Percentiles rank a stretch among this genome's conserved stretches.
Conservation (phyloP, 2,113 vertebrate species). For the Gasterosteus aculeatus region DNA sequence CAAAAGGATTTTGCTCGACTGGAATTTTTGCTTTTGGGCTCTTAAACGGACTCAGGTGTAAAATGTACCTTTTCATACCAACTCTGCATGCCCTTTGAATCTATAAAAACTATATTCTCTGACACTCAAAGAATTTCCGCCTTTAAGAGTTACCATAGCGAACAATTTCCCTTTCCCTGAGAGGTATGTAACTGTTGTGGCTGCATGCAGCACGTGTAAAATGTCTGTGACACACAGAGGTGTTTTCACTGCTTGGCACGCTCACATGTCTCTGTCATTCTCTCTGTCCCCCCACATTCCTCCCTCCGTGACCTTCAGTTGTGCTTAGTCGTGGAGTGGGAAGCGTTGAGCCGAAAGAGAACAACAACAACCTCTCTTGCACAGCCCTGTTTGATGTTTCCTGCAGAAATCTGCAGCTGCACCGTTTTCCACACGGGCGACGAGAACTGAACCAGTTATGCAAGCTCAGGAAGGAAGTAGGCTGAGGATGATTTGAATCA, state of each 20-base stretch:
- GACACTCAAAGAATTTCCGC: not conserved
- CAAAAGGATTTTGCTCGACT: not conserved
- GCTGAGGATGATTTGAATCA: constrained; percentile 17
- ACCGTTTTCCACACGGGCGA: constrained; percentile 34
- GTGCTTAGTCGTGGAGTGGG: constrained; percentile 66
- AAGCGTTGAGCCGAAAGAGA: constrained; percentile 59
- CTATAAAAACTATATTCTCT: not conserved
- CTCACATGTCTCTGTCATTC: constrained; percentile 66
- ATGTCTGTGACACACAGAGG: constrained; percentile 70
- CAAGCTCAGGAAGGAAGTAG: constrained; percentile 23
- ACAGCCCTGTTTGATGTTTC: constrained; percentile 65
- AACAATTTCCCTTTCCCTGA: constrained; percentile 25
- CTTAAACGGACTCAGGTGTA: constrained; percentile 7
- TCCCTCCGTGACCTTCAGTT: constrained; percentile 68
- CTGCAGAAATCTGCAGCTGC: constrained; percentile 56
- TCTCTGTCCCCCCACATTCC: constrained; percentile 57
- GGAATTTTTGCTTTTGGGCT: not conserved
- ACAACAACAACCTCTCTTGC: constrained; percentile 56
- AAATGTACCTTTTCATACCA: constrained; percentile 2
- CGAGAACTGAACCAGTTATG: constrained; percentile 47
- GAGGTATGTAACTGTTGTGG: too few species aligned
- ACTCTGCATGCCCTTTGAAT: not conserved
- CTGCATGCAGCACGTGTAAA: constrained; percentile 19
- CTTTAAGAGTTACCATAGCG: constrained; percentile 17
- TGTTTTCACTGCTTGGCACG: constrained; percentile 65